A percentile compares a stretch with the other conserved stretches of the same genome.
phyloP scores from a whole-genome alignment of 2,797 vertebrate genomes.

The Sebastiscus albofasciatus region DNA sequence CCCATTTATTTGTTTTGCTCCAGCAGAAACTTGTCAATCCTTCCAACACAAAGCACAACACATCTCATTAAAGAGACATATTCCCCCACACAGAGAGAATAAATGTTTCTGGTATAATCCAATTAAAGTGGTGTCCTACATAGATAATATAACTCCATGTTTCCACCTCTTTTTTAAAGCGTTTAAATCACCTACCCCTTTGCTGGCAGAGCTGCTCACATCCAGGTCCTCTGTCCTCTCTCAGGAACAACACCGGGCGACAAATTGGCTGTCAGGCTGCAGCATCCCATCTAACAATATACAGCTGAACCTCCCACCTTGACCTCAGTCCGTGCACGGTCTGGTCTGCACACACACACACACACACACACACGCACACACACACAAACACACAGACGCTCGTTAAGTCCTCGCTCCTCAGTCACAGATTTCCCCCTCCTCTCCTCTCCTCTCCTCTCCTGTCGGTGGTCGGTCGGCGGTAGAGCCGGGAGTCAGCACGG shows the following conservation, averaged over 20 bases:
- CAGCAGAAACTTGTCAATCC: background rate
- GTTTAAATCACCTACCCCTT: constrained; percentile 42
- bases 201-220: background rate
- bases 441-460: background rate
- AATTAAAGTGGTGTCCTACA: background rate
- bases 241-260: constrained; percentile 4
- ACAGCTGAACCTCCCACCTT: background rate
- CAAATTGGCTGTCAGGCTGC: background rate
- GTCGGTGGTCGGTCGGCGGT: background rate
- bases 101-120: accelerated
- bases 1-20: background rate
- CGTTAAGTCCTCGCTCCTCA: background rate
- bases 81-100: background rate
- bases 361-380: background rate
- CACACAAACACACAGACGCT: background rate
- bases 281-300: background rate
- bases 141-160: background rate
- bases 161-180: background rate
- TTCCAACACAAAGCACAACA: background rate
- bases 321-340: constrained; percentile 17
- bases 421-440: background rate
- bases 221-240: constrained; percentile 11
- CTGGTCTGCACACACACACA: background rate
- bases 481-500: background rate
- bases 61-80: background rate